A percentile compares a stretch with the other conserved stretches of the same genome.
Conservation (phyloP, 1,140 invertebrate genomes). For the Aethina tumida region DNA sequence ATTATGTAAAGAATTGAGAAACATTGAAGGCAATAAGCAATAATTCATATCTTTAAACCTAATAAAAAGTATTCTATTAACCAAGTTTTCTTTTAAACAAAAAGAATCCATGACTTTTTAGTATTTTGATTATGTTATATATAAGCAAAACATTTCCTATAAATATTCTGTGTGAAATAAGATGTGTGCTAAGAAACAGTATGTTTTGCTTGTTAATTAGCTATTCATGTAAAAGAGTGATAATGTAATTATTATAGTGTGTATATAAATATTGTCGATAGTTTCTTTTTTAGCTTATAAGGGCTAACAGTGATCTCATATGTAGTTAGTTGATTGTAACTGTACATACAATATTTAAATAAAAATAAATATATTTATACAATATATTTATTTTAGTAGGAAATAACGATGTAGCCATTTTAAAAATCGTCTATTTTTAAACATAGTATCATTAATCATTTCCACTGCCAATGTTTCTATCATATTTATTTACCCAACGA, state of each 20-base stretch:
- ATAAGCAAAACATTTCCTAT: no score
- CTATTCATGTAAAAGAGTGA: conserved; percentile 15
- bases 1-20: no score
- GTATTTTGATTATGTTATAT: no score
- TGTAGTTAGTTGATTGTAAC: conserved; percentile 13
- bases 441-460: conserved; percentile 7
- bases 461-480: conserved; percentile 10
- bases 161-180: no score
- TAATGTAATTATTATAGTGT: conserved; percentile 18
- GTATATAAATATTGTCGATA: conserved; percentile 6
- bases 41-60: no score
- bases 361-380: conserved; percentile 16
- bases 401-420: neutral
- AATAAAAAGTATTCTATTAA: no score
- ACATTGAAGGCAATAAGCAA: no score
- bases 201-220: conserved; percentile 20
- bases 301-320: conserved; percentile 16
- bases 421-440: conserved; percentile 3
- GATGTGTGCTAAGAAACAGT: no score
- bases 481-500: conserved; percentile 10
- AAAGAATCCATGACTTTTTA: no score
- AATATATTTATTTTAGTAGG: conserved; percentile 13
- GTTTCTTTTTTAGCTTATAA: conserved; percentile 2
- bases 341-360: conserved; percentile 10
- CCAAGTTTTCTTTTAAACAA: no score